phyloP scores from a whole-genome alignment of 2,113 vertebrate genomes.

The Perca fluviatilis region DNA sequence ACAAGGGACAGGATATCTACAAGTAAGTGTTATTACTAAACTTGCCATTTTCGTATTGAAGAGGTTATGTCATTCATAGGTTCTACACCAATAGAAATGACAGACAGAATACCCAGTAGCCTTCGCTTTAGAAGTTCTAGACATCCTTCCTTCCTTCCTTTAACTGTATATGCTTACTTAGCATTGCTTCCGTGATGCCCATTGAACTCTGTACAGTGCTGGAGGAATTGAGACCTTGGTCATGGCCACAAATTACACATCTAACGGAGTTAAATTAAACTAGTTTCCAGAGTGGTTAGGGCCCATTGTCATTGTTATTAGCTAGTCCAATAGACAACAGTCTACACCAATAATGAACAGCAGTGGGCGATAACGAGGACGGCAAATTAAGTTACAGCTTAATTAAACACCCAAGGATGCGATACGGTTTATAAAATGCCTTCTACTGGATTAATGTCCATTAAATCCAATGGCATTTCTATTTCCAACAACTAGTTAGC shows the following conservation, averaged over 20 bases:
- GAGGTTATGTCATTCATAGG: background rate
- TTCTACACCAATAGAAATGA: background rate
- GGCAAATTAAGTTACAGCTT: background rate
- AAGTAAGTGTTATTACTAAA: too few relatives aligned
- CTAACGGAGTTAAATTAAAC: background rate
- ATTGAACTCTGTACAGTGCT: background rate
- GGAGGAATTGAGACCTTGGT: background rate
- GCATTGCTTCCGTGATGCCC: background rate
- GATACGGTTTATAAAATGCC: rapidly evolving
- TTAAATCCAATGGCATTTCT: background rate
- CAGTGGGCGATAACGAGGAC: background rate
- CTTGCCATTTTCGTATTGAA: too few relatives aligned
- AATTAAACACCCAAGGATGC: rapidly evolving
- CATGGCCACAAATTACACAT: background rate
- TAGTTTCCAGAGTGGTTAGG: background rate
- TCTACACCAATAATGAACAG: background rate
- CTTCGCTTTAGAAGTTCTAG: background rate
- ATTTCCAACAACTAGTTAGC: background rate
- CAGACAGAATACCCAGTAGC: background rate
- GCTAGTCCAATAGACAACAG: background rate
- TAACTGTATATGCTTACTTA: too few relatives aligned
- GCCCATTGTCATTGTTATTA: background rate
- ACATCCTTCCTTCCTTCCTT: background rate
- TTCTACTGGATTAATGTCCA: background rate
- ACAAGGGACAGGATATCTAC: background rate